Conservation (phyloP, 2,797 vertebrate species). For the Crenuchus spilurus region DNA sequence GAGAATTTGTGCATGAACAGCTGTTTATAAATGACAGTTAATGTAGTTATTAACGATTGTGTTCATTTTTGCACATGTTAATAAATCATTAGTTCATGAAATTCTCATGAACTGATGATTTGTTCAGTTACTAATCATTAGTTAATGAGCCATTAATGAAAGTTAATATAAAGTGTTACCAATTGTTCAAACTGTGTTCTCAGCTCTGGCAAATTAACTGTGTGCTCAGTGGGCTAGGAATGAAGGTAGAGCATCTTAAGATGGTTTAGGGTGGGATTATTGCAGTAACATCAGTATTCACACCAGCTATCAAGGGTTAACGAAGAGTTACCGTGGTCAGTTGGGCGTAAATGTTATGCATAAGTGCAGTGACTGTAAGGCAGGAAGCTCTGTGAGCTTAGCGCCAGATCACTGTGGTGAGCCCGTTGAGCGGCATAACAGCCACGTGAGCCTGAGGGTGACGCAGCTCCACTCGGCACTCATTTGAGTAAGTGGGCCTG, state of each 20-base stretch:
- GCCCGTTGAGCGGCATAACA: constrained; percentile 29
- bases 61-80: too few species aligned
- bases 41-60: too few species aligned
- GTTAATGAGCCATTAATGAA: too few species aligned
- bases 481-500: constrained; percentile 58
- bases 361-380: constrained; percentile 49
- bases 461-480: constrained; percentile 55
- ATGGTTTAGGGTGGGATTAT: background rate
- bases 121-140: too few species aligned
- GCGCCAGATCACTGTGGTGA: constrained; percentile 31
- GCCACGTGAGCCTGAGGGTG: constrained; percentile 47
- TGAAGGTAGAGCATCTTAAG: background rate
- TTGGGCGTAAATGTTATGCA: constrained; percentile 24
- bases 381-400: constrained; percentile 21
- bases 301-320: constrained; percentile 58
- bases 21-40: too few species aligned
- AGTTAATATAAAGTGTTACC: too few species aligned
- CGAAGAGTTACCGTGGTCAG: constrained; percentile 70
- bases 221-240: too few species aligned
- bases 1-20: too few species aligned
- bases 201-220: too few species aligned
- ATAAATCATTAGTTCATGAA: too few species aligned
- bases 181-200: too few species aligned
- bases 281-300: background rate
- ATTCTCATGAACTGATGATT: too few species aligned